These are phyloP conservation scores for Tupaia tana DNA, from an alignment of 2,113 vertebrate species.

Conservation along the genomic window DNA sequence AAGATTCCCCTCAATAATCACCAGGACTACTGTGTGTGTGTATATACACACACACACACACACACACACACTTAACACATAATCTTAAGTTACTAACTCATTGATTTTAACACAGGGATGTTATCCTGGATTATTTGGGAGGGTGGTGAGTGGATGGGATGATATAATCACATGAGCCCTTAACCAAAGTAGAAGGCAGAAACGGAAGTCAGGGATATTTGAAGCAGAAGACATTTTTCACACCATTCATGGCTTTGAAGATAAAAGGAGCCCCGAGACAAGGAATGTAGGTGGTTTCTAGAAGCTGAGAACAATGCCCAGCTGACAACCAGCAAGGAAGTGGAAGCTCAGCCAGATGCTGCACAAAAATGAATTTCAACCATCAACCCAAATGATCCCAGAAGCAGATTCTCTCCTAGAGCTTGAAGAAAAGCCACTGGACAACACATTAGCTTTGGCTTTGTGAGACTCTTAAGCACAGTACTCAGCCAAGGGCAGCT, in stretches of 20 bases:
- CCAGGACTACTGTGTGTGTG: background rate
- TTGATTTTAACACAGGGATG: background rate
- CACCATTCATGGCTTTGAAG: background rate
- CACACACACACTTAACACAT: no score
- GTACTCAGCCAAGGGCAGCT: background rate
- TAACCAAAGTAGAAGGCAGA: background rate
- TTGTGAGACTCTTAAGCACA: background rate
- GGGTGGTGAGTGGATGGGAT: background rate
- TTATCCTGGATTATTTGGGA: conserved; percentile 2
- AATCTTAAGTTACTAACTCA: background rate
- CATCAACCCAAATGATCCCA: background rate
- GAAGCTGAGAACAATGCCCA: background rate
- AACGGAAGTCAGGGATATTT: background rate
- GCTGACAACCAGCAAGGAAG: background rate
- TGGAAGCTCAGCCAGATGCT: background rate
- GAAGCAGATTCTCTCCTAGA: background rate
- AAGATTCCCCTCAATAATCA: background rate
- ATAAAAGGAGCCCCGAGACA: background rate
- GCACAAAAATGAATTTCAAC: background rate
- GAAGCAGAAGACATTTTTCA: background rate
- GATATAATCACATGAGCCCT: background rate
- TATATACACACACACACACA: no score
- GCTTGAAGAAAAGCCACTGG: background rate
- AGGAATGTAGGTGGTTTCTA: background rate
- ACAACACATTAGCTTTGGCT: background rate